Conservation (phyloP, 2,113 vertebrate species). For the Bombycilla garrulus region DNA sequence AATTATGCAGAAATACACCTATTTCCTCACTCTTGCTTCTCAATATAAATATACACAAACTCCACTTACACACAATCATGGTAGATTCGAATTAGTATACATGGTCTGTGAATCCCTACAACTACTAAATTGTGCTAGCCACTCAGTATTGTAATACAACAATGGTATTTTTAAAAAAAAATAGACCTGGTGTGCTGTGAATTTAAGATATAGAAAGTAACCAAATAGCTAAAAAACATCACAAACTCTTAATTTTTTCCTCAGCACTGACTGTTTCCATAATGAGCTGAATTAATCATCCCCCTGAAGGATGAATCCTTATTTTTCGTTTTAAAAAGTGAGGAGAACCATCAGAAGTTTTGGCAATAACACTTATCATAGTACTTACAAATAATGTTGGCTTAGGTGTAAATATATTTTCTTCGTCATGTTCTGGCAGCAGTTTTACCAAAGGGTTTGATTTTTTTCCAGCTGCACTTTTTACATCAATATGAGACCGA, state of each 20-base stretch:
- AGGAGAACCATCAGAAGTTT: not conserved
- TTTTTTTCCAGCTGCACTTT: constrained; percentile 33
- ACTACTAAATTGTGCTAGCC: not conserved
- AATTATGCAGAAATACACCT: not conserved
- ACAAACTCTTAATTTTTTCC: not conserved
- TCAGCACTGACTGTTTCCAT: not conserved
- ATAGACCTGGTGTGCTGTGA: not conserved
- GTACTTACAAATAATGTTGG: constrained; percentile 94
- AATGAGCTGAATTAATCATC: not conserved
- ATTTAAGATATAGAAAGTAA: not conserved
- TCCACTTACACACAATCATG: not conserved
- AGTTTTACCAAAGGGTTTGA: constrained; percentile 39
- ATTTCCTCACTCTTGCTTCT: not conserved
- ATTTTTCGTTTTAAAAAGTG: not conserved
- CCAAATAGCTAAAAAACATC: not conserved
- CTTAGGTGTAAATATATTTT: constrained; percentile 79
- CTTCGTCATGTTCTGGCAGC: constrained; percentile 70
- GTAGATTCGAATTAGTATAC: not conserved
- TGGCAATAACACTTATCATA: not conserved
- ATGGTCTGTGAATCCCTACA: not conserved
- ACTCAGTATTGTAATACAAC: not conserved
- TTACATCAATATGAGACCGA: constrained; percentile 43
- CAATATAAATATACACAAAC: not conserved
- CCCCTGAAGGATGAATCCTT: not conserved
- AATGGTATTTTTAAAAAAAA: not conserved